Conservation (phyloP, 2,113 vertebrate genomes). For the Redunca redunca region DNA sequence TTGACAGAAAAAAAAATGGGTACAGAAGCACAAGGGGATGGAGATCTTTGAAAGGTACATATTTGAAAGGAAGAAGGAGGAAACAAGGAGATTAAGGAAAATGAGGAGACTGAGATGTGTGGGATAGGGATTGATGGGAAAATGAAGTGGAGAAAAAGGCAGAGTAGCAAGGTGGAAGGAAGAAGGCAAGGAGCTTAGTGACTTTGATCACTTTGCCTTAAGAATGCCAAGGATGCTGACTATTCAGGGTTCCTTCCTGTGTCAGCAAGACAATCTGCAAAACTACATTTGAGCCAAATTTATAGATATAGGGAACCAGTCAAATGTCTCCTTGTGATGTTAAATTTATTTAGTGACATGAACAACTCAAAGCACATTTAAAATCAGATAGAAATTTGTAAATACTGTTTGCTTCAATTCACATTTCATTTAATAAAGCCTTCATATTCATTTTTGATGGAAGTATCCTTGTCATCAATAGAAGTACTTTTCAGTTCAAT, state of each 20-base stretch:
- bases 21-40: not conserved
- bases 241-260: not conserved
- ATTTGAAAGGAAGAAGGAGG: not conserved
- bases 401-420: not conserved
- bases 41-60: not conserved
- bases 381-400: not conserved
- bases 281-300: not conserved
- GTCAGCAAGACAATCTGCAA: not conserved
- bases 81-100: not conserved
- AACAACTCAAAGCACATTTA: not conserved
- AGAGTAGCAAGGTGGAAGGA: not conserved
- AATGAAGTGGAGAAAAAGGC: not conserved
- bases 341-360: not conserved
- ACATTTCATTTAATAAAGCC: not conserved
- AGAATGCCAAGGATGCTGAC: not conserved
- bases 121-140: not conserved
- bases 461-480: not conserved
- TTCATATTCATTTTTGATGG: not conserved
- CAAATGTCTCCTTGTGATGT: not conserved
- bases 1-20: not conserved
- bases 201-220: not conserved
- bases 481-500: not conserved
- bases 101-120: not conserved
- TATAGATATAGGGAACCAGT: not conserved
- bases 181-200: no score